These are phyloP conservation scores for Dorcus parallelipipedus DNA, from an alignment of 2,888 invertebrate species.

Conservation along the genomic window DNA sequence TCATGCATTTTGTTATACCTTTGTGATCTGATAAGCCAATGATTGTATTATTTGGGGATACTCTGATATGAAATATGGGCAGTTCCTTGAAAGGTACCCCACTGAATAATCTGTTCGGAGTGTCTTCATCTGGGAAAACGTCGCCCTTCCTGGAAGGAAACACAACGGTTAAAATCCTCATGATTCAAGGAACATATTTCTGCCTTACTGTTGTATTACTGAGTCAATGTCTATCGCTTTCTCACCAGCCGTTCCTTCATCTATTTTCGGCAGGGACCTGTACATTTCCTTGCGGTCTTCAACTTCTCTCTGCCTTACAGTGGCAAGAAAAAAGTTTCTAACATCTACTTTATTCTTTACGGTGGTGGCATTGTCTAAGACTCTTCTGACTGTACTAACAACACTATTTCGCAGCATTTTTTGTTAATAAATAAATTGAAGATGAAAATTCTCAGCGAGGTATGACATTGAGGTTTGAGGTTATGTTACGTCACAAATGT, in stretches of 20 bases:
- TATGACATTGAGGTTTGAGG: too few species aligned
- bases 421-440: too few species aligned
- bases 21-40: slow-evolving; percentile 68
- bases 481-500: too few species aligned
- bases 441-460: too few species aligned
- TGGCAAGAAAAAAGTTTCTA: background rate
- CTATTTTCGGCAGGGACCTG: slow-evolving; percentile 53
- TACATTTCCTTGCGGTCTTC: slow-evolving; percentile 56
- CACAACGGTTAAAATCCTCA: background rate
- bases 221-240: slow-evolving; percentile 67
- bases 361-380: too few species aligned
- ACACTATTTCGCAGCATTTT: too few species aligned
- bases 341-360: too few species aligned
- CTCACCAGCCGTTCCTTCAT: slow-evolving; percentile 80
- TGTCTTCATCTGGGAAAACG: slow-evolving; percentile 71
- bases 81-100: slow-evolving; percentile 75
- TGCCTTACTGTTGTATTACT: slow-evolving; percentile 56
- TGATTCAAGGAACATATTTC: slow-evolving; percentile 5
- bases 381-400: too few species aligned
- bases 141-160: slow-evolving; percentile 59
- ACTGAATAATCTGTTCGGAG: slow-evolving; percentile 69
- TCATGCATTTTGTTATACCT: slow-evolving; percentile 48
- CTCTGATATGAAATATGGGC: slow-evolving; percentile 79
- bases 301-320: slow-evolving; percentile 39
- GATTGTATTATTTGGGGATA: slow-evolving; percentile 86